A percentile compares a stretch with the other conserved stretches of the same genome.
These are phyloP conservation scores for Zaprionus kolodkinae DNA, from an alignment of 1,140 invertebrate species.

Conservation along the genomic window DNA sequence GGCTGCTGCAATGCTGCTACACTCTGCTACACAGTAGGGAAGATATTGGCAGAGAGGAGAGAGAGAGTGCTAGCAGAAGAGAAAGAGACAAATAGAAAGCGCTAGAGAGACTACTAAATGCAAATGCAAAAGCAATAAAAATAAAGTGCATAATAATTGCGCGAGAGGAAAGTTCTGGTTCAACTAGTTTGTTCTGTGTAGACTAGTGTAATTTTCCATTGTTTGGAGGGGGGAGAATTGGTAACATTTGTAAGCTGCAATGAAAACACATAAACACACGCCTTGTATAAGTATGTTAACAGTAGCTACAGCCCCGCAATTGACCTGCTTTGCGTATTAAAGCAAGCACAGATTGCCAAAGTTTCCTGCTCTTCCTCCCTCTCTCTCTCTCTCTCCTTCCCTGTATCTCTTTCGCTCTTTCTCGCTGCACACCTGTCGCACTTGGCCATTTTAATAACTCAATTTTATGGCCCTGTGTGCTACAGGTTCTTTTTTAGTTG, in stretches of 20 bases:
- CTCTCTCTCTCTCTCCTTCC: constrained; percentile 10
- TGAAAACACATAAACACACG: constrained; percentile 28
- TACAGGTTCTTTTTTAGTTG: constrained; percentile 53
- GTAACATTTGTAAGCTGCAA: constrained; percentile 36
- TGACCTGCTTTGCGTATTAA: constrained; percentile 62
- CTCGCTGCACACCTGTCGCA: constrained; percentile 54
- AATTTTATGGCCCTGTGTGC: constrained; percentile 61
- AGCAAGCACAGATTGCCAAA: constrained; percentile 55
- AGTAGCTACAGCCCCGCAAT: constrained; percentile 33
- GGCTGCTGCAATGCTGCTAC: constrained; percentile 21
- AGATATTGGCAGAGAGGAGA: not conserved
- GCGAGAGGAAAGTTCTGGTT: not conserved
- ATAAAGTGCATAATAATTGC: constrained; percentile 3
- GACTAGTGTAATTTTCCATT: constrained; percentile 21
- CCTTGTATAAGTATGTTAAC: constrained; percentile 17
- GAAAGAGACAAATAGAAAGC: not conserved
- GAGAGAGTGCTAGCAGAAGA: too few relatives aligned
- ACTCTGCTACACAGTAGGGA: not conserved
- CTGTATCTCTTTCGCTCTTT: constrained; percentile 23
- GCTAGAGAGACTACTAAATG: not conserved
- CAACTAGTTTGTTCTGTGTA: not conserved
- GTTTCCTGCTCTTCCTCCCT: constrained; percentile 7
- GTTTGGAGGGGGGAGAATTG: constrained; percentile 17
- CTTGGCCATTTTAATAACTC: constrained; percentile 67
- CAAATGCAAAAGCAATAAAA: not conserved